Evolutionary conservation across 2,888 invertebrate species (phyloP).

Genomic region (Catocala nupta): DNA sequence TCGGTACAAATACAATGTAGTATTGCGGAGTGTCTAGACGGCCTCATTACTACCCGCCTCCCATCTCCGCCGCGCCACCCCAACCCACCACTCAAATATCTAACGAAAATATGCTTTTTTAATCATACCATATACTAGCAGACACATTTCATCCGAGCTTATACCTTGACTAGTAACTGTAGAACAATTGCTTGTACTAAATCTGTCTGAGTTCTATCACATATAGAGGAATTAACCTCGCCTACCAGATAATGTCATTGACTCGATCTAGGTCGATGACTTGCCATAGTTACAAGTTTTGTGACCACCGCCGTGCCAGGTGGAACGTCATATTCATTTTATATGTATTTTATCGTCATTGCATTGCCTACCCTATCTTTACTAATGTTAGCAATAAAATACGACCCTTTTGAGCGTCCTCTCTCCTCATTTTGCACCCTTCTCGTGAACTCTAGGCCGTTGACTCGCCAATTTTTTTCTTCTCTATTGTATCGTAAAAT

Average conservation of each 20-base stretch:
- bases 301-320: conserved; percentile 29
- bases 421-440: conserved; percentile 64
- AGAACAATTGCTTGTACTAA: not conserved
- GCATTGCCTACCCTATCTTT: conserved; percentile 57
- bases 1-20: conserved; percentile 74
- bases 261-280: conserved; percentile 51
- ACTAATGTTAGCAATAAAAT: conserved; percentile 60
- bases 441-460: conserved; percentile 66
- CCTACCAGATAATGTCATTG: conserved; percentile 46
- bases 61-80: conserved; percentile 49
- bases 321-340: conserved; percentile 33
- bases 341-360: conserved; percentile 42
- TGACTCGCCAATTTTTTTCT: conserved; percentile 60
- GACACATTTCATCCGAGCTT: too few species aligned
- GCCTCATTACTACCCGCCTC: conserved; percentile 68
- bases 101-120: conserved; percentile 77
- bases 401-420: conserved; percentile 61
- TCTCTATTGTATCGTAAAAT: conserved; percentile 58
- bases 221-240: conserved; percentile 41
- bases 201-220: conserved; percentile 6
- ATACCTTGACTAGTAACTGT: not conserved
- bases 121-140: conserved; percentile 52
- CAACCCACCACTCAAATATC: conserved; percentile 59
- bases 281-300: conserved; percentile 30
- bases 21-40: conserved; percentile 80